Evolutionary conservation across 2,797 vertebrate genomes (phyloP).

Genomic region (Paratrypauchen microcephalus): DNA sequence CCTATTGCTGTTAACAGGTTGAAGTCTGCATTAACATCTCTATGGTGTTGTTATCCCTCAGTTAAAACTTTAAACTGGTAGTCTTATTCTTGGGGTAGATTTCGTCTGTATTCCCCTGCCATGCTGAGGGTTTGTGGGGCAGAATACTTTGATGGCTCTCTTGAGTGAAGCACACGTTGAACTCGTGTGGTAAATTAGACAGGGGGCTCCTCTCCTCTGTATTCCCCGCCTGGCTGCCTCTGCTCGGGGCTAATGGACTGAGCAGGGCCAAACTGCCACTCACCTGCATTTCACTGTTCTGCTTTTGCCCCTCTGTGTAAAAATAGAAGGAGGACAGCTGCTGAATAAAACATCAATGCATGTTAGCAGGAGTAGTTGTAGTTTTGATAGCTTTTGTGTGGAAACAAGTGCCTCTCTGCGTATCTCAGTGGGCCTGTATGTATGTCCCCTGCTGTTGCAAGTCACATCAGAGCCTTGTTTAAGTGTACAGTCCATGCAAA

Average conservation of each 20-base stretch:
- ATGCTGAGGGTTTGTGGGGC: conserved; percentile 26
- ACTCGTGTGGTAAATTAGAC: conserved; percentile 54
- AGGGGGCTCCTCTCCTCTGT: conserved; percentile 29
- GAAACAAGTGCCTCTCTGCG: conserved; percentile 14
- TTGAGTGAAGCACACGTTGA: conserved; percentile 45
- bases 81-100: conserved; percentile 1
- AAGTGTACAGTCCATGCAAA: neutral
- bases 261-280: conserved; percentile 51
- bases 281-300: conserved; percentile 29
- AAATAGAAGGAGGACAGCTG: conserved; percentile 43
- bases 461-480: neutral
- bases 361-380: conserved; percentile 36
- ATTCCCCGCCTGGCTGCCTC: conserved; percentile 40
- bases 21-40: no score
- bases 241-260: conserved; percentile 56
- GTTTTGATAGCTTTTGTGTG: conserved; percentile 25
- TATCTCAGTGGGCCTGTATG: neutral
- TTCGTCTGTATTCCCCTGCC: conserved; percentile 11
- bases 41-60: no score
- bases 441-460: neutral
- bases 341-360: conserved; percentile 57
- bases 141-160: conserved; percentile 46
- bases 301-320: conserved; percentile 32
- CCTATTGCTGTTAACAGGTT: no score
- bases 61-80: no score